Evolutionary conservation across 2,888 invertebrate species (phyloP).

Genomic region (Anagyrus pseudococci): DNA sequence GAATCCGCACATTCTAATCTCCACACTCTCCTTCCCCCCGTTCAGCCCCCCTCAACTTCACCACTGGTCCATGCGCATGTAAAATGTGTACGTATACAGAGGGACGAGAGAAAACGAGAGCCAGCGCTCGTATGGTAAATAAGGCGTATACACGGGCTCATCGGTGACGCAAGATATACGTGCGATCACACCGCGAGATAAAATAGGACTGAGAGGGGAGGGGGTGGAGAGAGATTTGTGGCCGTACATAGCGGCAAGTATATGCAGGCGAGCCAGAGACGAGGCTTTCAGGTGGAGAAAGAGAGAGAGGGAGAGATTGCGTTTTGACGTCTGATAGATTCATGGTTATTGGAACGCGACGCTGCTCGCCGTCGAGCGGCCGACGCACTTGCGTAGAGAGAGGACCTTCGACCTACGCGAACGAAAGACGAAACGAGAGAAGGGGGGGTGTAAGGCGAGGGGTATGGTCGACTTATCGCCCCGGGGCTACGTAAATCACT

Average conservation of each 20-base stretch:
- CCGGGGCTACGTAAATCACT: constrained; percentile 53
- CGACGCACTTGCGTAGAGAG: neutral
- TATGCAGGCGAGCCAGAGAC: neutral
- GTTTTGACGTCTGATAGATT: constrained; percentile 80
- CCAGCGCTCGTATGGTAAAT: constrained; percentile 14
- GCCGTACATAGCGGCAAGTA: constrained; percentile 52
- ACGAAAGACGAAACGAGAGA: constrained; percentile 39
- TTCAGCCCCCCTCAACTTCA: no score
- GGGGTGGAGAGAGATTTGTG: constrained; percentile 49
- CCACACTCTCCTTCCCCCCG: no score
- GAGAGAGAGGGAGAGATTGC: constrained; percentile 72
- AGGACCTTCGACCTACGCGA: no score
- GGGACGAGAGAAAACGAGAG: constrained; percentile 31
- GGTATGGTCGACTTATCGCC: constrained; percentile 48
- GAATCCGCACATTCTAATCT: no score
- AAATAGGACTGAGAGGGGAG: constrained; percentile 46
- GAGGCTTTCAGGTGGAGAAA: no score
- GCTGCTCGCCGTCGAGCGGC: constrained; percentile 44
- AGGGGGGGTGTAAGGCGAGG: constrained; percentile 5
- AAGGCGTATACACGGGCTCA: neutral
- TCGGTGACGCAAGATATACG: neutral
- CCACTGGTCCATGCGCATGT: no score
- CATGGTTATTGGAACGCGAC: constrained; percentile 78
- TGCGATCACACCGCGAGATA: constrained; percentile 44
- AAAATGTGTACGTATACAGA: constrained; percentile 47